Percentiles rank a stretch among this genome's conserved stretches.
These are phyloP conservation scores for Peromyscus californicus DNA, from an alignment of 2,113 vertebrate genomes.

Conservation along the genomic window DNA sequence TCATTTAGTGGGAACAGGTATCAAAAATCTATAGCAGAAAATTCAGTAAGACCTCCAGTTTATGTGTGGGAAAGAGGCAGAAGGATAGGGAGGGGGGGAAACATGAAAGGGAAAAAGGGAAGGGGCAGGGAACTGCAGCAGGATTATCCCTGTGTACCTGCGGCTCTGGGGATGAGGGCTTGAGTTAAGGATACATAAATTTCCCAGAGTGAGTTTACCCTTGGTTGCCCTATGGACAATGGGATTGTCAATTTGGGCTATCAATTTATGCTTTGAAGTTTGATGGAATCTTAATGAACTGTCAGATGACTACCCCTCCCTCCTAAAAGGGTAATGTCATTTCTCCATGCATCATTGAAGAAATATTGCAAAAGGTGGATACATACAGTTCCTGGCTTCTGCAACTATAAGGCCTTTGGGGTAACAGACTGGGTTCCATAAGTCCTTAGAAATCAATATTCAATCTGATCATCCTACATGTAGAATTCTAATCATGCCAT, in stretches of 20 bases:
- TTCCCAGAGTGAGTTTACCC: neutral
- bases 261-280: neutral
- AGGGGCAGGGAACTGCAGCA: neutral
- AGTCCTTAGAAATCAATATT: neutral
- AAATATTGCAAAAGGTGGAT: neutral
- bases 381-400: neutral
- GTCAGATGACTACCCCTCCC: neutral
- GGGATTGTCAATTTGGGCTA: neutral
- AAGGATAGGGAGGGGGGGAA: neutral
- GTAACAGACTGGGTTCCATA: neutral
- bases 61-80: neutral
- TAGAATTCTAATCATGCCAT: neutral
- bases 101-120: neutral
- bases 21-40: neutral
- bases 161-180: neutral
- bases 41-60: neutral
- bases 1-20: neutral
- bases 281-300: neutral
- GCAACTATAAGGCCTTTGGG: neutral
- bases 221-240: neutral
- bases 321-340: neutral
- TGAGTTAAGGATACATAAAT: neutral
- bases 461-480: neutral
- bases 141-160: neutral
- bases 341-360: neutral